A percentile compares a stretch with the other conserved stretches of the same genome.
Evolutionary conservation across 2,797 vertebrate genomes (phyloP).

Genomic region (Takifugu rubripes): DNA sequence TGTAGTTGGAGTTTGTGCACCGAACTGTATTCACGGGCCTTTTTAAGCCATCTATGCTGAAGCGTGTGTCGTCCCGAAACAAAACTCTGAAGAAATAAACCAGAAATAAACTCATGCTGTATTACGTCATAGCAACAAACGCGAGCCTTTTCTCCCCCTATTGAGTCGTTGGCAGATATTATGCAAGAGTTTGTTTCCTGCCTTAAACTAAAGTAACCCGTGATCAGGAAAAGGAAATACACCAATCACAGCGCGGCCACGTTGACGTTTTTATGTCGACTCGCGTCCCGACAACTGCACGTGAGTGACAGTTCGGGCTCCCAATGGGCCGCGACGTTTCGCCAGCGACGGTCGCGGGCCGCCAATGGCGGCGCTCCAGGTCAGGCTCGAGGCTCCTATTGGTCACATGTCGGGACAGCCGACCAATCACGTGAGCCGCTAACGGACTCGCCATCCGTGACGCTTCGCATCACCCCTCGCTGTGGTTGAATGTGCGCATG

Average conservation of each 20-base stretch:
- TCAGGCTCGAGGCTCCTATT: slow-evolving; percentile 15
- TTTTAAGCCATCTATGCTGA: background rate
- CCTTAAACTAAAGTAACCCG: slow-evolving; percentile 31
- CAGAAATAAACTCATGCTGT: background rate
- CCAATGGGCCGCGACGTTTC: slow-evolving; percentile 20
- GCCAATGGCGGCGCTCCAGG: slow-evolving; percentile 42
- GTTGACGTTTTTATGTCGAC: slow-evolving; percentile 70
- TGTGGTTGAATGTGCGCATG: slow-evolving; percentile 38
- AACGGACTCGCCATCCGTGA: slow-evolving; percentile 42
- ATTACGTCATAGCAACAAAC: too few relatives aligned
- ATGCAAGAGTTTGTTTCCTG: slow-evolving; percentile 2
- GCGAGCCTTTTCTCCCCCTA: too few relatives aligned
- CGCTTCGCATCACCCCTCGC: slow-evolving; percentile 50
- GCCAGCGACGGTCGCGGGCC: slow-evolving; percentile 1
- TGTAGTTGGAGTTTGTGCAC: background rate
- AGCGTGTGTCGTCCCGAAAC: too few relatives aligned
- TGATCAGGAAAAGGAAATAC: slow-evolving; percentile 65
- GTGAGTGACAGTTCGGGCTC: slow-evolving; percentile 47
- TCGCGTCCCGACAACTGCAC: slow-evolving; percentile 45
- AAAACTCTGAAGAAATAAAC: too few relatives aligned
- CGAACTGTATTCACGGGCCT: slow-evolving; percentile 3
- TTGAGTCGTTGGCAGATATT: background rate
- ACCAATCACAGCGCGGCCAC: slow-evolving; percentile 58
- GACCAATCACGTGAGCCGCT: slow-evolving; percentile 41
- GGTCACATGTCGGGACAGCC: slow-evolving; percentile 14